These are phyloP conservation scores for Lasioglossum malachurum DNA, from an alignment of 2,888 invertebrate genomes.

Conservation along the genomic window DNA sequence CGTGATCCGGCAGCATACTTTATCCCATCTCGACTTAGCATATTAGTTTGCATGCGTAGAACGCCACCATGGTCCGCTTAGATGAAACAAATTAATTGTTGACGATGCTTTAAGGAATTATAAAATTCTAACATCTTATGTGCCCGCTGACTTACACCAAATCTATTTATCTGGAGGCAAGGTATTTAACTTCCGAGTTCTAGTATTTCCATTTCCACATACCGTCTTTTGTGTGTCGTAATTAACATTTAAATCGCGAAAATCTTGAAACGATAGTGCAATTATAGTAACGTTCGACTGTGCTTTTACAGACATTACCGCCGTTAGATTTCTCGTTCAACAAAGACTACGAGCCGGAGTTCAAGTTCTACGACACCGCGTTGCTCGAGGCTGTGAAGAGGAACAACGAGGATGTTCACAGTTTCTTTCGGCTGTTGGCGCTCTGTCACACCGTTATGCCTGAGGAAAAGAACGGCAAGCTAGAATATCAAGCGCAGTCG, in stretches of 20 bases:
- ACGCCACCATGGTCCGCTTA: constrained; percentile 25
- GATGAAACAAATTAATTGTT: constrained; percentile 49
- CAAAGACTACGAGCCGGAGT: constrained; percentile 95
- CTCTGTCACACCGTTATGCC: constrained; percentile 99
- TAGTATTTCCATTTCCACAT: constrained; percentile 44
- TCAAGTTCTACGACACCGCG: constrained; percentile 96
- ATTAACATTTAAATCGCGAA: constrained; percentile 29
- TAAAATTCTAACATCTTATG: constrained; percentile 61
- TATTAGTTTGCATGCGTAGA: constrained; percentile 41
- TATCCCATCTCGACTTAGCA: neutral
- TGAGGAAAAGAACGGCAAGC: constrained; percentile 92
- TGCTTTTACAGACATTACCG: constrained; percentile 88
- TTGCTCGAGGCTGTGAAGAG: constrained; percentile 93
- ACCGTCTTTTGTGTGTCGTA: constrained; percentile 41
- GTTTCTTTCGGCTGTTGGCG: constrained; percentile 96
- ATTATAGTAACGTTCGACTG: constrained; percentile 8
- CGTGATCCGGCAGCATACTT: neutral
- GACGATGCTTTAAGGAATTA: constrained; percentile 55
- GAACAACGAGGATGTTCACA: constrained; percentile 91
- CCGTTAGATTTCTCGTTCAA: constrained; percentile 98
- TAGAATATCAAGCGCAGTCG: constrained; percentile 97
- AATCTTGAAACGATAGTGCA: neutral
- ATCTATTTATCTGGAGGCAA: constrained; percentile 66
- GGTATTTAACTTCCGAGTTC: constrained; percentile 59
- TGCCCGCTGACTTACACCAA: constrained; percentile 61